These are phyloP conservation scores for Orchestia grillus DNA, from an alignment of 1,140 invertebrate genomes.

Conservation along the genomic window DNA sequence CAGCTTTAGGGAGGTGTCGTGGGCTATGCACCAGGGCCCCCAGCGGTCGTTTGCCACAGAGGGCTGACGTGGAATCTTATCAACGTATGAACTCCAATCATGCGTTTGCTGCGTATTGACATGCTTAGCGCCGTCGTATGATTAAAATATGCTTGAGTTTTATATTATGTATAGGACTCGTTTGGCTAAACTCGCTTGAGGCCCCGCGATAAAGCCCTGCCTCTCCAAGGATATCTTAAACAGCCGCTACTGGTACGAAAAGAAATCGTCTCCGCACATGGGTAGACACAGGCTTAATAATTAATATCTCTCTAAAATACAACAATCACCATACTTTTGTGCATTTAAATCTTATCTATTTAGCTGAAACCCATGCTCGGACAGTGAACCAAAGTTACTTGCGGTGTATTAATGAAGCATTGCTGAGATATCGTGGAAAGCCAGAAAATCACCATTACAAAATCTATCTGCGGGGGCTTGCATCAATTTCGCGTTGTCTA, in stretches of 20 bases:
- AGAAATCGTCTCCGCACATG: background rate
- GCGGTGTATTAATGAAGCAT: background rate
- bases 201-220: background rate
- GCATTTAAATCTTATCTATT: slow-evolving; percentile 35
- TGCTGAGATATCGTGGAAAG: background rate
- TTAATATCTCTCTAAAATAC: slow-evolving; percentile 30
- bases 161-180: background rate
- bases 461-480: background rate
- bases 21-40: too few species aligned
- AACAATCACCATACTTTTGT: slow-evolving; percentile 41
- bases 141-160: background rate
- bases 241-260: background rate
- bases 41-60: background rate
- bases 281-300: background rate
- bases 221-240: background rate
- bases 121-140: too few species aligned
- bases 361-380: background rate
- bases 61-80: too few species aligned
- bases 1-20: background rate
- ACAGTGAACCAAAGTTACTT: background rate
- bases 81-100: too few species aligned
- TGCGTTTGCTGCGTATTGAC: too few species aligned
- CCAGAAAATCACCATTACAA: background rate
- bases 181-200: background rate
- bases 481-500: background rate